These are phyloP conservation scores for Oconnorella tubifera DNA, from an alignment of 2,888 invertebrate species.

Conservation along the genomic window DNA sequence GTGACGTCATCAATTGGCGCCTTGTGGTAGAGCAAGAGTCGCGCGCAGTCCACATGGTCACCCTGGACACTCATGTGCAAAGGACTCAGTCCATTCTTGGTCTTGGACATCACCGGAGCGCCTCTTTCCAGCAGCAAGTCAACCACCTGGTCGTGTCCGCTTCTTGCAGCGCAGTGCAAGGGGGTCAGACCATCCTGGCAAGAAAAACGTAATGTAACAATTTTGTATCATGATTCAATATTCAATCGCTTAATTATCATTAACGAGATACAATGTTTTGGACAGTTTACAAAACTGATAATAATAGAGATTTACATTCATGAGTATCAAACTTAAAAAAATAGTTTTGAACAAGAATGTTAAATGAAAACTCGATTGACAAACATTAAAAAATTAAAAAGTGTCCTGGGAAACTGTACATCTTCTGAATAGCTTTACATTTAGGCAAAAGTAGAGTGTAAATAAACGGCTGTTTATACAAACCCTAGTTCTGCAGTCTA, in stretches of 20 bases:
- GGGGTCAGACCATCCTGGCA: slow-evolving; percentile 31
- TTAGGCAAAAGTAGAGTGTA: no score
- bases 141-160: slow-evolving; percentile 95
- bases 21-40: slow-evolving; percentile 83
- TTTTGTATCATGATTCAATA: no score
- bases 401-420: no score
- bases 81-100: slow-evolving; percentile 97
- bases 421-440: no score
- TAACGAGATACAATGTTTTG: no score
- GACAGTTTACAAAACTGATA: neutral
- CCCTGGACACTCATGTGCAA: slow-evolving; percentile 98
- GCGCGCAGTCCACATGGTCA: slow-evolving; percentile 97
- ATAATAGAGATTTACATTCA: no score
- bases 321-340: no score
- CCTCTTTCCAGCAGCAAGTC: slow-evolving; percentile 88
- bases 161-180: slow-evolving; percentile 60
- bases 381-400: no score
- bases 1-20: slow-evolving; percentile 84
- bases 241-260: no score
- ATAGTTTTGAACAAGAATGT: no score
- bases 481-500: slow-evolving; percentile 84
- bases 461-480: no score
- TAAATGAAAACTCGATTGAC: no score
- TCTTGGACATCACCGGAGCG: slow-evolving; percentile 96
- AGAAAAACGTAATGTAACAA: neutral